Evolutionary conservation across 2,797 vertebrate genomes (phyloP).

Genomic region (Chaetodon trifasciatus): DNA sequence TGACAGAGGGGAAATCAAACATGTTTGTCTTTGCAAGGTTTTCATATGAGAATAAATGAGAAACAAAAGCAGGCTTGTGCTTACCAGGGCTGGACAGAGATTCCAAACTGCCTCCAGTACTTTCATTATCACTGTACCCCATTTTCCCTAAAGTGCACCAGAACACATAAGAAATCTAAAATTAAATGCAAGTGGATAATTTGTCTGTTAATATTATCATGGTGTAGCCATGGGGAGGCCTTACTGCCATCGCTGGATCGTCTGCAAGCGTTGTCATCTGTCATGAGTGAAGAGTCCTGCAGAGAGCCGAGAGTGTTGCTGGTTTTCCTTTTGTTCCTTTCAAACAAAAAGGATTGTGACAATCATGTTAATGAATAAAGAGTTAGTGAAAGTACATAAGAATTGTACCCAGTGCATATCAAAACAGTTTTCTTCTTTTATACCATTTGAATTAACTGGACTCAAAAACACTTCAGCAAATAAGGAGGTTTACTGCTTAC

Average conservation of each 20-base stretch:
- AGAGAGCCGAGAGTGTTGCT: constrained; percentile 63
- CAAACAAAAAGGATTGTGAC: constrained; percentile 18
- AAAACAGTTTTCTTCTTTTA: background rate
- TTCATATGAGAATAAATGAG: background rate
- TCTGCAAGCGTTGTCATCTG: constrained; percentile 74
- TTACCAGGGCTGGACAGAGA: constrained; percentile 94
- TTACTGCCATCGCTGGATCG: constrained; percentile 75
- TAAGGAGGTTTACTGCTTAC: background rate
- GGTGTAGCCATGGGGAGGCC: constrained; percentile 16
- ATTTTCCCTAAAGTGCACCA: constrained; percentile 69
- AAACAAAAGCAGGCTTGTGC: constrained; percentile 7
- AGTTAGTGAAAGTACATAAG: background rate
- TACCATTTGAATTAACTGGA: background rate
- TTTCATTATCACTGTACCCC: constrained; percentile 88
- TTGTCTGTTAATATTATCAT: background rate
- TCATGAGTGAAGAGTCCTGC: constrained; percentile 64
- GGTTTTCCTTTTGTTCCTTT: constrained; percentile 79
- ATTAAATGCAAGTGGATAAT: background rate
- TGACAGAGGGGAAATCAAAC: constrained; percentile 2
- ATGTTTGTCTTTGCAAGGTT: constrained; percentile 1
- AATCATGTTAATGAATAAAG: background rate
- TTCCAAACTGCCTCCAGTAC: constrained; percentile 88
- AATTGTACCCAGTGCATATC: background rate
- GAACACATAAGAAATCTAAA: constrained; percentile 6
- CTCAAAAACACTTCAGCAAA: background rate